Evolutionary conservation across 1,140 invertebrate genomes (phyloP).

Genomic region (Rhizoglyphus robini): DNA sequence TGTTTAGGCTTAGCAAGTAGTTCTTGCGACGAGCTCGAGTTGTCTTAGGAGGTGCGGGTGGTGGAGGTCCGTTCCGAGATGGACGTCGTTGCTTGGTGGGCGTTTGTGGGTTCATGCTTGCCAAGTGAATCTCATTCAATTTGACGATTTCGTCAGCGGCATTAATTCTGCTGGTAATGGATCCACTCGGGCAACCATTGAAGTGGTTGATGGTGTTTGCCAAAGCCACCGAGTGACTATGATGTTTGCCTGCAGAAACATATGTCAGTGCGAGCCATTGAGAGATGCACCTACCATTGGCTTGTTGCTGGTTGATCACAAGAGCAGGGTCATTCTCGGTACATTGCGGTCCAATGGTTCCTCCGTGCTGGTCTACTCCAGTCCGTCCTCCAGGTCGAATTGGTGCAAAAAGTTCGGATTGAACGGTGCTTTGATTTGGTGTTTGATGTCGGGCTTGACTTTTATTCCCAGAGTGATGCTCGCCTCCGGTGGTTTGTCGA

Average conservation of each 20-base stretch:
- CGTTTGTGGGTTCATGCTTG: background rate
- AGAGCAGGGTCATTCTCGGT: no score
- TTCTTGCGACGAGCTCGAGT: conserved; percentile 27
- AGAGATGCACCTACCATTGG: no score
- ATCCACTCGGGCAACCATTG: no score
- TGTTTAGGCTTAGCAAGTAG: conserved; percentile 27
- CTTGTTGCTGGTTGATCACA: no score
- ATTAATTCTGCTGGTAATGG: no score
- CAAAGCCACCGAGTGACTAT: background rate
- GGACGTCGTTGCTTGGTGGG: background rate
- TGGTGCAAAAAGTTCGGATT: background rate
- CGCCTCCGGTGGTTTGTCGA: background rate
- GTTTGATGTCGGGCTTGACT: background rate
- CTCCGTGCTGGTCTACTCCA: no score
- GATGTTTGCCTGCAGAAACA: background rate
- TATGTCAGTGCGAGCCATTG: no score
- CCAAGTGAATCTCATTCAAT: background rate
- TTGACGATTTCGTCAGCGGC: background rate
- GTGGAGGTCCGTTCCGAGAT: conserved; percentile 20
- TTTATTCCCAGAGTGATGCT: background rate
- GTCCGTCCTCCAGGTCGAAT: background rate
- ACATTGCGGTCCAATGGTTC: no score
- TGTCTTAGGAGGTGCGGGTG: conserved; percentile 26
- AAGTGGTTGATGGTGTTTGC: background rate
- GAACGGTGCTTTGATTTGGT: background rate